These are phyloP conservation scores for Sericinus montela DNA, from an alignment of 2,888 invertebrate species.

Conservation along the genomic window DNA sequence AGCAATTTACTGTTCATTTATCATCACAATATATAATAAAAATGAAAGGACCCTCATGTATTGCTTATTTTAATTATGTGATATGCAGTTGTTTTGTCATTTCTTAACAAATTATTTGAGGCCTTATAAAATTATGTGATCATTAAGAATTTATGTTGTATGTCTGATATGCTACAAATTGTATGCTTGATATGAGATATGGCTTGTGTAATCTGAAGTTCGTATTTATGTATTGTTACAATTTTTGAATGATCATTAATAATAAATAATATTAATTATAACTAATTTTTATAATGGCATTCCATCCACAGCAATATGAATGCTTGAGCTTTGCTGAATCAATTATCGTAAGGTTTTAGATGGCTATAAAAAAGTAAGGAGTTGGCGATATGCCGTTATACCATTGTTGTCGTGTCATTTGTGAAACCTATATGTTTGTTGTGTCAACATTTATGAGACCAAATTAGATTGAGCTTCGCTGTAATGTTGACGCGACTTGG, in stretches of 20 bases:
- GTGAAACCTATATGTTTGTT: background rate
- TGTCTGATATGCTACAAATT: too few relatives aligned
- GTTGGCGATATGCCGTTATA: slow-evolving; percentile 9
- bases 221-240: background rate
- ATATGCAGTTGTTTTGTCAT: too few relatives aligned
- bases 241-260: background rate
- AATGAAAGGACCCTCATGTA: too few relatives aligned
- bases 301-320: background rate
- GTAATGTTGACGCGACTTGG: slow-evolving; percentile 4
- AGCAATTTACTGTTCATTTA: too few relatives aligned
- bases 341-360: background rate
- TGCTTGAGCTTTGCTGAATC: slow-evolving; percentile 9
- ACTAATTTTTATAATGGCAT: slow-evolving; percentile 28
- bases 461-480: slow-evolving; percentile 14
- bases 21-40: too few relatives aligned
- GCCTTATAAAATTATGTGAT: slow-evolving; percentile 10
- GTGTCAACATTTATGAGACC: background rate
- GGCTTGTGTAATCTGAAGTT: background rate
- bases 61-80: too few relatives aligned
- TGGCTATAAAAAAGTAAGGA: slow-evolving; percentile 13
- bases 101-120: background rate
- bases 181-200: too few relatives aligned
- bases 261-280: slow-evolving; percentile 23
- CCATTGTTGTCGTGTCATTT: slow-evolving; percentile 12
- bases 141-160: background rate